Percentiles rank a stretch among this genome's conserved stretches.
Evolutionary conservation across 2,113 vertebrate species (phyloP).

Genomic region (Dipodomys ordii): DNA sequence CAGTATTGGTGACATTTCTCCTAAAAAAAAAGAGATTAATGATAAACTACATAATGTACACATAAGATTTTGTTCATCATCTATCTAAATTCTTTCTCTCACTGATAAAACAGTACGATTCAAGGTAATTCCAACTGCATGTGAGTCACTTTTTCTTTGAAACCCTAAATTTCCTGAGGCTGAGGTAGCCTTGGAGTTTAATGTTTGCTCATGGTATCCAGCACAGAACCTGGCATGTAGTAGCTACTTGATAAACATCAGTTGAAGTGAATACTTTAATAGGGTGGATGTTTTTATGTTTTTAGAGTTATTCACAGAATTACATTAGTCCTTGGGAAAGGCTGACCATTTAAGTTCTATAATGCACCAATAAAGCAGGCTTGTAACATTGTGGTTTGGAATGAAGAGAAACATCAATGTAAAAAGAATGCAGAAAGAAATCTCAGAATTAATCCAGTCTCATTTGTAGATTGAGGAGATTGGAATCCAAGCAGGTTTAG

Average conservation of each 20-base stretch:
- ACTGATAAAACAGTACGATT: conserved; percentile 18
- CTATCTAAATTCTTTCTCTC: background rate
- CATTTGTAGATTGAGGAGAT: background rate
- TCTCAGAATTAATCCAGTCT: background rate
- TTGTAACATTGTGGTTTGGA: background rate
- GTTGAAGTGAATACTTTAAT: background rate
- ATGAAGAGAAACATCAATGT: background rate
- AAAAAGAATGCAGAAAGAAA: background rate
- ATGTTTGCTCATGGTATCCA: background rate
- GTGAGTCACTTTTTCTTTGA: conserved; percentile 7
- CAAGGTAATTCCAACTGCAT: background rate
- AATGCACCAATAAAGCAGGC: background rate
- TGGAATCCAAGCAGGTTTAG: background rate
- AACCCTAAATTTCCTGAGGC: background rate
- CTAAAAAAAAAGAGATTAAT: conserved; percentile 84
- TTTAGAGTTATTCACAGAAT: background rate
- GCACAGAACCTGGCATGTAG: background rate
- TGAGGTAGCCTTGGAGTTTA: background rate
- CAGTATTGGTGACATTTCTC: conserved; percentile 99
- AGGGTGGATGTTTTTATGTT: background rate
- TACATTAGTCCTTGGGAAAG: background rate
- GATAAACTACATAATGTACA: background rate
- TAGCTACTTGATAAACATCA: background rate
- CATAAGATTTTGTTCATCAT: background rate
- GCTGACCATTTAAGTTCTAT: background rate